Evolutionary conservation across 2,888 invertebrate genomes (phyloP), one percentile per base, ranked within the genome.

Genomic region (Chrysopilus asiliformis): DNA sequence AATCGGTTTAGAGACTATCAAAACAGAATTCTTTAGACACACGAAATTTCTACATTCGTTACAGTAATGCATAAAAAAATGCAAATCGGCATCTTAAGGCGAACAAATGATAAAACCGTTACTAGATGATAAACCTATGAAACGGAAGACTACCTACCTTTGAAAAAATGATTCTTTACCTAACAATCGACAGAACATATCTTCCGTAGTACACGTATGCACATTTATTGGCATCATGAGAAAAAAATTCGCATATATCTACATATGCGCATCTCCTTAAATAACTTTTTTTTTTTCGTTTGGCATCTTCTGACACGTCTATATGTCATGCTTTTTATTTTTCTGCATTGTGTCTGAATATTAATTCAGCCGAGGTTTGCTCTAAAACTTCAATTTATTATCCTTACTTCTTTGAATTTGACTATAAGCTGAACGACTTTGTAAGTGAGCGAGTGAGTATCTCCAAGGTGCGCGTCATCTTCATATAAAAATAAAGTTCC

Each of bases 381-480:
- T n/a, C n/a, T n/a, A n/a, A n/a, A 39, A 34, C 25, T 37, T 42
- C 42, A 29, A 42, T 42, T 42, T 42, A 42, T 42, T 39, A 39
- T 36, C 37, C 42, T 37, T 37, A n/a, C n/a, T n/a, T n/a, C n/a
- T n/a, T n/a, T n/a, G n/a, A n/a, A n/a, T n/a, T n/a, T n/a, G n/a
- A n/a, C n/a, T n/a, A n/a, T n/a, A n/a, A n/a, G n/a, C n/a, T n/a
- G n/a, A n/a, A n/a, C n/a, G n/a, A n/a, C n/a, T n/a, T n/a, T n/a
- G n/a, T n/a, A n/a, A n/a, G n/a, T n/a, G n/a, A n/a, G n/a, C 20
- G n/a, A 32, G 20, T 20, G 12, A 22, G 25, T 32, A 30, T 39
- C 37, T 35, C 39, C 39, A 34, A 19, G 14, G 38, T 32, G 42
- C 36, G 37, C 37, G 34, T 42, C 39, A 39, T 39, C 39, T 42